Conservation (phyloP, 2,113 vertebrate species). For the Merops nubicus region DNA sequence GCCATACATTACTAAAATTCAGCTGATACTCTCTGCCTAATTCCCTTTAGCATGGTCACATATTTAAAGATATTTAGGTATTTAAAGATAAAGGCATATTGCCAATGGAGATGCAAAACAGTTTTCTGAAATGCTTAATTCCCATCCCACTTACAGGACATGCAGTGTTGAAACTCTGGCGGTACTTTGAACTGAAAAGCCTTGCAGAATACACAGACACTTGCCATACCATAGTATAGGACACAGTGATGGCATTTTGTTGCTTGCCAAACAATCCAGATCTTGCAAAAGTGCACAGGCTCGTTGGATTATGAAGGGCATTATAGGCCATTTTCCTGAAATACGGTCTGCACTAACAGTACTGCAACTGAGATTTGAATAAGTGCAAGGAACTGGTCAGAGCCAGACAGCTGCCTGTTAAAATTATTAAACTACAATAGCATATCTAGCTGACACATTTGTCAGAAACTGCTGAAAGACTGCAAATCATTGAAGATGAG, state of each 20-base stretch:
- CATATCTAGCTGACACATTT: background rate
- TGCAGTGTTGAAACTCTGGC: rapidly evolving
- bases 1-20: background rate
- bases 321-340: background rate
- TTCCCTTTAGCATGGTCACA: background rate
- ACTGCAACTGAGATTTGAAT: background rate
- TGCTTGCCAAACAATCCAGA: background rate
- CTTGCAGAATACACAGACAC: background rate
- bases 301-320: background rate
- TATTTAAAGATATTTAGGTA: background rate
- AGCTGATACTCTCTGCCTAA: background rate
- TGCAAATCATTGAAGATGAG: background rate
- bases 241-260: background rate
- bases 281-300: rapidly evolving
- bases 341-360: background rate
- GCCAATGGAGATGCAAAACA: background rate
- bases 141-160: background rate
- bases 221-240: background rate
- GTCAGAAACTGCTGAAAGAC: background rate
- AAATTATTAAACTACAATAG: background rate
- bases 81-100: background rate
- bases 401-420: background rate
- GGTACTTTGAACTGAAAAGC: background rate
- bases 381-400: background rate
- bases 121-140: background rate